phyloP scores from a whole-genome alignment of 2,113 vertebrate genomes.

The Phrynocephalus versicolor region DNA sequence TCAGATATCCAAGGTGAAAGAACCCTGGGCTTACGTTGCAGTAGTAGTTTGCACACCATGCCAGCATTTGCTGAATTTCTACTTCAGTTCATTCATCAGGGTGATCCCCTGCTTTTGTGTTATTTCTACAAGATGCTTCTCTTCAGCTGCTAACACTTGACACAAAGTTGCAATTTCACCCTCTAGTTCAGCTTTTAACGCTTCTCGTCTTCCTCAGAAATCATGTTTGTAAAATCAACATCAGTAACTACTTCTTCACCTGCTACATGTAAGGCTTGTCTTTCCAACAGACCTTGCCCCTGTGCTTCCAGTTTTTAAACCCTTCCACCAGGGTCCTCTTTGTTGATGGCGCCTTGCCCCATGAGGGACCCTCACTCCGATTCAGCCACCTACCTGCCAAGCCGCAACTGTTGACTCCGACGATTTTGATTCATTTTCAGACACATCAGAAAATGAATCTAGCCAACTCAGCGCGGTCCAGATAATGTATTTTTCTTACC shows the following conservation, averaged over 20 bases:
- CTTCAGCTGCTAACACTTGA: constrained; percentile 93
- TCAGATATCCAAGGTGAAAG: no score
- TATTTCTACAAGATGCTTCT: constrained; percentile 90
- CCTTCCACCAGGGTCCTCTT: no score
- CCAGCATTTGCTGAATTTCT: constrained; percentile 94
- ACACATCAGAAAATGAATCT: neutral
- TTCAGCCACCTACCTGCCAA: no score
- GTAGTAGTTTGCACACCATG: constrained; percentile 91
- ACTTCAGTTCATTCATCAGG: constrained; percentile 87
- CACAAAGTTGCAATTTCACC: constrained; percentile 93
- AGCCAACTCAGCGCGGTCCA: neutral
- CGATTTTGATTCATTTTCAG: no score
- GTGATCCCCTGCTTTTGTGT: constrained; percentile 91
- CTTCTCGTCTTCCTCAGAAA: constrained; percentile 92
- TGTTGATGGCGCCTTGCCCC: no score
- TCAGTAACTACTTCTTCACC: constrained; percentile 86
- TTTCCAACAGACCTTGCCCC: constrained; percentile 91
- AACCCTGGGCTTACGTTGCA: no score
- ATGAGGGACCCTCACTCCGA: no score
- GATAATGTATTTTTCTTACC: neutral
- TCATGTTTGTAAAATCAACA: constrained; percentile 78
- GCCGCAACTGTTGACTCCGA: no score
- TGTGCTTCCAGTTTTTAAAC: no score
- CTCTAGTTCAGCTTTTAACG: constrained; percentile 84
- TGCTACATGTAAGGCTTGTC: constrained; percentile 81